Conservation (phyloP, 2,797 vertebrate genomes). For the Psittacula derbiana region DNA sequence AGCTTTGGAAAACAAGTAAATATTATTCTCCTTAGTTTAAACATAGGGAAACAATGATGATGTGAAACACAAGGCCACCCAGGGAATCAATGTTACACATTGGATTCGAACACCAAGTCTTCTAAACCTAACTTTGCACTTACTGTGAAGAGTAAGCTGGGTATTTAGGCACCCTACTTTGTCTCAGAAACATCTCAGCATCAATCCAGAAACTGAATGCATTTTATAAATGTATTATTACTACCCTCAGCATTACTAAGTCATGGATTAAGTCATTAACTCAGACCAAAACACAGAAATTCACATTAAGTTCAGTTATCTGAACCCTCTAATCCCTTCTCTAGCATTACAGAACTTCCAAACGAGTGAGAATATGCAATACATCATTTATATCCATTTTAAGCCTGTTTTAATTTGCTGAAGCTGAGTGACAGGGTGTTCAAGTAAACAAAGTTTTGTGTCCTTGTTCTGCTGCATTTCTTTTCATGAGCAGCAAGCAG, state of each 20-base stretch:
- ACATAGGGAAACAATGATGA: background rate
- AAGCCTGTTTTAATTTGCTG: background rate
- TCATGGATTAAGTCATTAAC: background rate
- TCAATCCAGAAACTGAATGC: background rate
- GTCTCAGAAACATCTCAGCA: background rate
- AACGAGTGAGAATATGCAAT: background rate
- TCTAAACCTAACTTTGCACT: background rate
- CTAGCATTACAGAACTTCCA: background rate
- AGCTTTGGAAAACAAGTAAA: conserved; percentile 26
- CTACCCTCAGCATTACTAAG: background rate
- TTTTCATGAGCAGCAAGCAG: background rate
- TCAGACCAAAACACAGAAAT: background rate
- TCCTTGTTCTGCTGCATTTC: background rate
- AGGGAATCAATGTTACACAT: background rate
- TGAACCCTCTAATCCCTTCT: background rate
- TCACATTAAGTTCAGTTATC: background rate
- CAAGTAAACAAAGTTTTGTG: background rate
- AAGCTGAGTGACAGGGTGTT: background rate
- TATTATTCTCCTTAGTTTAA: background rate
- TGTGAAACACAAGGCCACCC: background rate
- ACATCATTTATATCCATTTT: background rate
- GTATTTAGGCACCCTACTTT: background rate
- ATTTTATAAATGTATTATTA: background rate
- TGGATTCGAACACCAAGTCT: background rate
- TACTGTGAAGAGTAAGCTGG: background rate